Evolutionary conservation across 2,113 vertebrate genomes (phyloP), one percentile per base, ranked within the genome.

Genomic region (Stigmatopora argus): DNA sequence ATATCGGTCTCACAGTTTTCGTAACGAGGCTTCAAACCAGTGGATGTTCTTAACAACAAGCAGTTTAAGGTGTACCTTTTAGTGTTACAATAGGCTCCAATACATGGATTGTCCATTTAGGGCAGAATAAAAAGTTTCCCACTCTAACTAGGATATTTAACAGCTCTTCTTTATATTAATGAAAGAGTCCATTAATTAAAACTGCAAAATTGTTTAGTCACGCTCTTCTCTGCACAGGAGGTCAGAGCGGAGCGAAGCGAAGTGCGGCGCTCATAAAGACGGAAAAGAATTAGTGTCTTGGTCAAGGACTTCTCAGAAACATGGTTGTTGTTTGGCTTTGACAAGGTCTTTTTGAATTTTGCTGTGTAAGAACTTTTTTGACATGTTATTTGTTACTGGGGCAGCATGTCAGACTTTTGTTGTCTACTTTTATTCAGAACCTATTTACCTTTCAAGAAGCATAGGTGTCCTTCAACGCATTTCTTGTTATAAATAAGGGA

Each of bases 151-250:
- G 56, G 14, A 26, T 14, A 26, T 62, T 23, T 10, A 46, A 56
- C 17, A 23, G 1, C 2, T 26, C 45, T 31, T 41, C n/a, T 46
- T 48, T 26, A 10, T 26, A 68, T 26, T 17, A 67, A 23, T 55
- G 48, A 13, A 12, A 71, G 41, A 51, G 26, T 71, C 57, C 15
- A 73, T 58, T 71, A 68, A 69, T 60, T 59, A 26, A 18, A 63
- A 69, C 14, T 21, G 38, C 52, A 34, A 76, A 71, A 64, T 53
- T 69, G 44, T 55, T 56, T 47, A 26, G 62, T 64, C 61, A 66
- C 0, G 3, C 62, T 72, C 48, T n/a, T 66, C 15, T 26, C 45
- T 41, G 23, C 55, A 59, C 10, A 26, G 34, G 26, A 34, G 59
- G 47, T 72, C 46, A 52, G 52, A 51, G 47, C 3, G 0, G 7